A percentile compares a stretch with the other conserved stretches of the same genome.
phyloP scores from a whole-genome alignment of 1,140 invertebrate genomes.

The Zaprionus nigranus region DNA sequence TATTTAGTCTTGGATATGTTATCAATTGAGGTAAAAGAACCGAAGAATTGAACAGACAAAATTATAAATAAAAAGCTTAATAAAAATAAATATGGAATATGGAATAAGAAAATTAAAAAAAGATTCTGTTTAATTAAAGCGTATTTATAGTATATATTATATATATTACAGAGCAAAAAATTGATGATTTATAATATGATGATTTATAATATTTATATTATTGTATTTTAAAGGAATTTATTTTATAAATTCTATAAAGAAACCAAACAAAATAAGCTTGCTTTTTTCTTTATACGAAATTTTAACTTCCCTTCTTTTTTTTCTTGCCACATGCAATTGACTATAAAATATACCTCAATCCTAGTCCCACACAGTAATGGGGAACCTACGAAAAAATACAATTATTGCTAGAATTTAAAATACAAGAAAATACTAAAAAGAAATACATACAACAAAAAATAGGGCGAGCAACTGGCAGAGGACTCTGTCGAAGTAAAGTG shows the following conservation, averaged over 20 bases:
- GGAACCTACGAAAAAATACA: neutral
- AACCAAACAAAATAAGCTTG: neutral
- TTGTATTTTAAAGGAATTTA: neutral
- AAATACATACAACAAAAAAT: no score
- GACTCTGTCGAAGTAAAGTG: neutral
- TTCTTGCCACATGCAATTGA: neutral
- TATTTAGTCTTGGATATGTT: no score
- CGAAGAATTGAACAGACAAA: neutral
- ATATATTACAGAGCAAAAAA: no score
- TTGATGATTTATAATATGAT: no score
- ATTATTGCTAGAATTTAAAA: neutral
- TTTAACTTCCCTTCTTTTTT: no score
- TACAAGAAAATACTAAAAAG: neutral
- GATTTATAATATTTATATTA: neutral
- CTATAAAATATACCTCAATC: neutral
- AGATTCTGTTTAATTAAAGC: neutral
- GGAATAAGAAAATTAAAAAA: neutral
- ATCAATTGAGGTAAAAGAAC: no score
- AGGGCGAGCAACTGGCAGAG: slow-evolving; percentile 1
- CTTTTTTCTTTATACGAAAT: neutral
- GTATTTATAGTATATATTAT: no score
- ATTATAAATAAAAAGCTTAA: neutral
- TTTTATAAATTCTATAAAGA: neutral
- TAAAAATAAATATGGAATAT: neutral
- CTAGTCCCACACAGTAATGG: neutral